Evolutionary conservation across 2,888 invertebrate species (phyloP).

Genomic region (Dasypolia templi): DNA sequence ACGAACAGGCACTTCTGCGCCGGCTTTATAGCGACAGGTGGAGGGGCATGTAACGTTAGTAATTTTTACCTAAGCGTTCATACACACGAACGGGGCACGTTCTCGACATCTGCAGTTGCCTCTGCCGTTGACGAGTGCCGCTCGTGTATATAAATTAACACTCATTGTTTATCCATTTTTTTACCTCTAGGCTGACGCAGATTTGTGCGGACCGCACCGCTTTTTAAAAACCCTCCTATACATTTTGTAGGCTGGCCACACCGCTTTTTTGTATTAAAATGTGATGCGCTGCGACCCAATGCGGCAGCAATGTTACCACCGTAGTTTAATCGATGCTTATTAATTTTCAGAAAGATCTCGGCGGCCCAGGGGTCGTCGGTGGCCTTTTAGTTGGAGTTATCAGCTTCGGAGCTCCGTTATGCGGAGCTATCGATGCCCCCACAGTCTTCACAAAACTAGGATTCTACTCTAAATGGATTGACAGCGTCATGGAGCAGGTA

Average conservation of each 20-base stretch:
- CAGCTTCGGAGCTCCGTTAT: conserved; percentile 59
- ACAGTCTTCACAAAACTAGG: conserved; percentile 66
- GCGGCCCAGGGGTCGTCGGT: conserved; percentile 64
- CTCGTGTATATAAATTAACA: too few species aligned
- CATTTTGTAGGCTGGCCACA: background rate
- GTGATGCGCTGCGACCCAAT: background rate
- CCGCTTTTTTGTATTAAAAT: background rate
- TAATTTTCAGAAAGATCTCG: conserved; percentile 70
- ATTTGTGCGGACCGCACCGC: background rate
- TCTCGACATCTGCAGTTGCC: too few species aligned
- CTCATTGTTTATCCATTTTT: background rate
- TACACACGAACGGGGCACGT: too few species aligned
- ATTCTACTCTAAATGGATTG: conserved; percentile 53
- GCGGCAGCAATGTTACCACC: background rate
- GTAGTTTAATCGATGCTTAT: background rate
- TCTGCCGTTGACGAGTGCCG: too few species aligned
- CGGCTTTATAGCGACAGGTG: conserved; percentile 67
- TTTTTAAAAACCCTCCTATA: background rate
- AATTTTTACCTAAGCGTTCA: background rate
- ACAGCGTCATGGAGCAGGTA: conserved; percentile 27
- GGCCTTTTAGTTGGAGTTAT: conserved; percentile 51
- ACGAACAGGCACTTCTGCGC: conserved; percentile 73
- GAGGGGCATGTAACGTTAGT: conserved; percentile 75
- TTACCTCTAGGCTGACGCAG: background rate
- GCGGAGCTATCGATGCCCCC: conserved; percentile 53